A percentile compares a stretch with the other conserved stretches of the same genome.
Evolutionary conservation across 2,797 vertebrate species (phyloP).

Genomic region (Mus spretus): DNA sequence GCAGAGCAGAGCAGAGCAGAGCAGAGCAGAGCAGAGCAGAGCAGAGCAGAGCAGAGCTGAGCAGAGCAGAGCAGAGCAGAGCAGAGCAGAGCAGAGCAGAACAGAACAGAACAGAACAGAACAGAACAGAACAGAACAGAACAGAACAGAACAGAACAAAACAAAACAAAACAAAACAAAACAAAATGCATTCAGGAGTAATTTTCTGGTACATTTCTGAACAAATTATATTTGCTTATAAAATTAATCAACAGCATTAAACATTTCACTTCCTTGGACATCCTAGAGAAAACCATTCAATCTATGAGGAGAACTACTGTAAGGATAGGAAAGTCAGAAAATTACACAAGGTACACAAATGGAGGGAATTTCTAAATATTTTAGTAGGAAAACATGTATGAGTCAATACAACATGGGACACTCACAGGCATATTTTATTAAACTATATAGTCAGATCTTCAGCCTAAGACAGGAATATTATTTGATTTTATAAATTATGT

Average conservation of each 20-base stretch:
- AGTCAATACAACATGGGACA: not conserved
- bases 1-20: too few relatives aligned
- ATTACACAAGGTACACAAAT: conserved; percentile 58
- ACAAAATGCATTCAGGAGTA: not conserved
- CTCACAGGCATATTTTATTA: conserved; percentile 29
- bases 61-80: too few relatives aligned
- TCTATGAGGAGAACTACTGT: conserved; percentile 47
- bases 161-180: too few relatives aligned
- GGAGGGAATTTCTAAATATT: conserved; percentile 70
- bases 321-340: conserved; percentile 49
- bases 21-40: too few relatives aligned
- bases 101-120: too few relatives aligned
- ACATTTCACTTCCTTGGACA: conserved; percentile 63
- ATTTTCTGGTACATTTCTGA: conserved; percentile 47
- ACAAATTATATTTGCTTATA: conserved; percentile 70
- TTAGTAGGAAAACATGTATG: conserved; percentile 49
- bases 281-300: conserved; percentile 40
- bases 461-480: conserved; percentile 27
- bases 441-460: conserved; percentile 24
- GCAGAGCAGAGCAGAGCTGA: too few relatives aligned
- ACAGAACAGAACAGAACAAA: too few relatives aligned
- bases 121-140: too few relatives aligned
- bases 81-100: too few relatives aligned
- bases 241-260: conserved; percentile 69
- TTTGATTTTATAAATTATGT: conserved; percentile 66